Conservation (phyloP, 2,113 vertebrate genomes). For the Podarcis muralis region DNA sequence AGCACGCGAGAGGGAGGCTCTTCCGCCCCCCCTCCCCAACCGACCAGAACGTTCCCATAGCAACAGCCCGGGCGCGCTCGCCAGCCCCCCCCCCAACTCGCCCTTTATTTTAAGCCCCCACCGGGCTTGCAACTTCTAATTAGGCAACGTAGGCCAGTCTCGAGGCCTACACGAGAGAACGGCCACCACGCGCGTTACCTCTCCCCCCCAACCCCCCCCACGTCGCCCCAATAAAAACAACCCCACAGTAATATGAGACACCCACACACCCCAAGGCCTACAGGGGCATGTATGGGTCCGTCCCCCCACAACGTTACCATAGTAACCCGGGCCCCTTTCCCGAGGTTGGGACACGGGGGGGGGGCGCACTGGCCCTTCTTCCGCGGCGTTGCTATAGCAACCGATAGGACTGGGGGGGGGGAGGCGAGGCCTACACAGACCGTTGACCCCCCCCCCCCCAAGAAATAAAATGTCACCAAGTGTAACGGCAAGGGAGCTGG, state of each 20-base stretch:
- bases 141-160: neutral
- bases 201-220: neutral
- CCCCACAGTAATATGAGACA: no score
- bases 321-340: slow-evolving; percentile 7
- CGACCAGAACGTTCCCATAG: neutral
- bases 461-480: neutral
- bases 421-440: neutral
- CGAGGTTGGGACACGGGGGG: neutral
- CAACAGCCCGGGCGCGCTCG: neutral
- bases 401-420: neutral
- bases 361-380: neutral
- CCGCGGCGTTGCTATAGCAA: neutral
- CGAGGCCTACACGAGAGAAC: neutral
- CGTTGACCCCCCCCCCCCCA: neutral
- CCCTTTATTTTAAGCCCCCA: neutral
- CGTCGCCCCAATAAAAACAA: no score
- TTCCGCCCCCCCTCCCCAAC: slow-evolving; percentile 24
- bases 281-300: neutral
- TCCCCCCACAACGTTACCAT: neutral
- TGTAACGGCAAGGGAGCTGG: neutral
- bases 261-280: neutral
- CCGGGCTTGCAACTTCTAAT: neutral
- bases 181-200: neutral
- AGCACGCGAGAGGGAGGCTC: slow-evolving; percentile 14
- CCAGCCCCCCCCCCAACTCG: neutral